These are phyloP conservation scores for Poecilia wingei DNA, from an alignment of 2,797 vertebrate species.

Conservation along the genomic window DNA sequence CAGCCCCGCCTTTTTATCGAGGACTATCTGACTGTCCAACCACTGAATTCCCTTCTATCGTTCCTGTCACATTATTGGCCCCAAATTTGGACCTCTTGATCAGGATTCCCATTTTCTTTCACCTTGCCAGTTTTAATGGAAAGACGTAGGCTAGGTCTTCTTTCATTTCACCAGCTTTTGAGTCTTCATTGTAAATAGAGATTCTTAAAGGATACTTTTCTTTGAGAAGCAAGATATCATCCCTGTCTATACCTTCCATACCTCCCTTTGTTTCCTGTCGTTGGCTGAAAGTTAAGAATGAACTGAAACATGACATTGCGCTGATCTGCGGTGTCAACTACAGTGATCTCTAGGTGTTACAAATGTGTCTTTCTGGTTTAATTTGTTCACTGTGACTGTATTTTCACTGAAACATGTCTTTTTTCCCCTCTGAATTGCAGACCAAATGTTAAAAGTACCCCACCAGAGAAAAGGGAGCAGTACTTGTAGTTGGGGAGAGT, in stretches of 20 bases:
- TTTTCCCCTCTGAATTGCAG: constrained; percentile 89
- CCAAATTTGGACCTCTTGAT: constrained; percentile 68
- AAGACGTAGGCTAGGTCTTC: constrained; percentile 35
- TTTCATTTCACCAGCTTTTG: constrained; percentile 29
- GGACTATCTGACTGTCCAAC: constrained; percentile 80
- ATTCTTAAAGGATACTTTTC: constrained; percentile 58
- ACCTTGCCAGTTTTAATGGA: constrained; percentile 60
- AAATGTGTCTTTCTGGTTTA: constrained; percentile 61
- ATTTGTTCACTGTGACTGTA: constrained; percentile 65
- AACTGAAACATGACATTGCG: constrained; percentile 32
- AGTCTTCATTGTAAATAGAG: constrained; percentile 74
- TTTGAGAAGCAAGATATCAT: constrained; percentile 44
- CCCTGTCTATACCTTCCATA: constrained; percentile 26
- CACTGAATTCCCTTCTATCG: constrained; percentile 59
- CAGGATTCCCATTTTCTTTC: constrained; percentile 40
- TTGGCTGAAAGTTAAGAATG: constrained; percentile 51
- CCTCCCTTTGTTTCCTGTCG: constrained; percentile 13
- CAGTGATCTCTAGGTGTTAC: constrained; percentile 66
- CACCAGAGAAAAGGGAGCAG: constrained; percentile 90
- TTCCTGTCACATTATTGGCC: constrained; percentile 61
- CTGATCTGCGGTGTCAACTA: constrained; percentile 53
- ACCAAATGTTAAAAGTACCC: constrained; percentile 89
- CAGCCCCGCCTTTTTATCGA: constrained; percentile 81
- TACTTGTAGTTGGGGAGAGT: constrained; percentile 88
- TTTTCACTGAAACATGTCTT: constrained; percentile 84